Evolutionary conservation across 2,888 invertebrate genomes (phyloP).

Genomic region (Reticulitermes lucifugus): DNA sequence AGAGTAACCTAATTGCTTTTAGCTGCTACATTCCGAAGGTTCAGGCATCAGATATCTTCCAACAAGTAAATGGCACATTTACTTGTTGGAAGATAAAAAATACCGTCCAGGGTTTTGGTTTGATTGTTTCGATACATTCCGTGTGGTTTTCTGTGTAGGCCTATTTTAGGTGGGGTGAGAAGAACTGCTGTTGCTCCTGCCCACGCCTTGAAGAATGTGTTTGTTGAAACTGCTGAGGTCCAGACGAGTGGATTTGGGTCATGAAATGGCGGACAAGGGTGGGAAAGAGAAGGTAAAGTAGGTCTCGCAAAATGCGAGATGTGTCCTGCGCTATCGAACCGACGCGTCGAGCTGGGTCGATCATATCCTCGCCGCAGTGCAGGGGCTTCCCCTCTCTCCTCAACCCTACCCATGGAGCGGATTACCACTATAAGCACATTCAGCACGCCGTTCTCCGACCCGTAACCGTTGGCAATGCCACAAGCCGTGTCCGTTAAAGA

Average conservation of each 20-base stretch:
- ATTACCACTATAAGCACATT: no score
- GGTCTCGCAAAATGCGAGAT: conserved; percentile 36
- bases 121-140: background rate
- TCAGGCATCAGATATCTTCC: background rate
- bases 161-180: background rate
- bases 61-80: background rate
- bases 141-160: background rate
- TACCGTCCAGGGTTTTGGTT: background rate
- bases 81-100: background rate
- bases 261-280: conserved; percentile 22
- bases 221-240: background rate
- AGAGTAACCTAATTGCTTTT: no score
- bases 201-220: background rate
- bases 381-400: conserved; percentile 29
- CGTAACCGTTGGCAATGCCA: background rate
- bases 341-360: conserved; percentile 42
- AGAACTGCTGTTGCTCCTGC: background rate
- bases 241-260: background rate
- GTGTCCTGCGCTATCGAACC: conserved; percentile 25
- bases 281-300: background rate
- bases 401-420: background rate
- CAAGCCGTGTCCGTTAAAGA: background rate
- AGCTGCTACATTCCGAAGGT: background rate
- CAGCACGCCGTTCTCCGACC: background rate
- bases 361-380: conserved; percentile 47